A percentile compares a stretch with the other conserved stretches of the same genome.
phyloP scores from a whole-genome alignment of 92 coral and sea anemone genomes.

The Heliopora coerulea region DNA sequence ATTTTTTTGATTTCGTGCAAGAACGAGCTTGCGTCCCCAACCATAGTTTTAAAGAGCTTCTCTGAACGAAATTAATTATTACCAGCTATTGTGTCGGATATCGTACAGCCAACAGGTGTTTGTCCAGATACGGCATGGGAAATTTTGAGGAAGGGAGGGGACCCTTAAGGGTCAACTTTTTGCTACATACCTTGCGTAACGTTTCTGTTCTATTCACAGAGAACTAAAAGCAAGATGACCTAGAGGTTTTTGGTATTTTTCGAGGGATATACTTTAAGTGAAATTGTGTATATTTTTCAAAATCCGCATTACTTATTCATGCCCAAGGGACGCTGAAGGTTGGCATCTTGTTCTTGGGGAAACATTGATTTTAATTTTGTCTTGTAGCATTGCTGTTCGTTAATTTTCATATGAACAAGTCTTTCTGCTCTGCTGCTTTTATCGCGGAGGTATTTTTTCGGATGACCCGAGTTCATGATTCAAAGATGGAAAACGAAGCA shows the following conservation, averaged over 20 bases:
- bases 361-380: neutral
- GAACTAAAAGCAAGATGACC: neutral
- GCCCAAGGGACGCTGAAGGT: conserved; percentile 21
- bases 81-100: conserved; percentile 21
- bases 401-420: neutral
- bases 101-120: conserved; percentile 41
- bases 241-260: neutral
- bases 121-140: conserved; percentile 1
- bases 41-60: conserved; percentile 2
- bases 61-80: conserved; percentile 19
- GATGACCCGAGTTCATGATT: neutral
- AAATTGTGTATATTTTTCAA: neutral
- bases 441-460: neutral
- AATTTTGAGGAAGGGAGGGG: conserved; percentile 15
- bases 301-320: conserved; percentile 33
- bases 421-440: neutral
- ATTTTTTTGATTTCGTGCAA: neutral
- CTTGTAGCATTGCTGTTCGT: too few relatives aligned
- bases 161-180: neutral
- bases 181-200: neutral
- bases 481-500: neutral
- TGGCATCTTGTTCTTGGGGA: neutral
- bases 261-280: neutral
- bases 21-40: neutral
- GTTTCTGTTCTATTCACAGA: neutral